Conservation (phyloP, 2,888 invertebrate species). For the Temnothorax rugatulus region DNA sequence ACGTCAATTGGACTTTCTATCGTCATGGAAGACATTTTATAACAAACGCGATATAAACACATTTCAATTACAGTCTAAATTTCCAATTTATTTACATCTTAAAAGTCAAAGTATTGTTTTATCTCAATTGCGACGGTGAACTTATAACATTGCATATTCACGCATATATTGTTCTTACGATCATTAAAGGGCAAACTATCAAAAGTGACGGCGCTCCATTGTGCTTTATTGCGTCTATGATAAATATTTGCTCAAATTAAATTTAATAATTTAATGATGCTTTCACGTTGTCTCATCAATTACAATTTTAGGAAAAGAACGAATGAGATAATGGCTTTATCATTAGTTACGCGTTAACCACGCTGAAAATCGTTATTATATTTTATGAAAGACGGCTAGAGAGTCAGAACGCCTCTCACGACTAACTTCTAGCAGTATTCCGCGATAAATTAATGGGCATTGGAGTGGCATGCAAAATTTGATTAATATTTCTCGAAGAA, state of each 20-base stretch:
- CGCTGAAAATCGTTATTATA: conserved; percentile 41
- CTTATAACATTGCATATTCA: background rate
- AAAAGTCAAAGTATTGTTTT: background rate
- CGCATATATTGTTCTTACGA: conserved; percentile 5
- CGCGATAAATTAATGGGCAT: conserved; percentile 21
- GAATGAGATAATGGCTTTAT: conserved; percentile 29
- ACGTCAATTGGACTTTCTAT: background rate
- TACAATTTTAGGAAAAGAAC: conserved; percentile 23
- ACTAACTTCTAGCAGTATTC: conserved; percentile 21
- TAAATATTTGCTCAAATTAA: conserved; percentile 27
- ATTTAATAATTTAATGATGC: conserved; percentile 38
- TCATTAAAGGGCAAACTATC: background rate
- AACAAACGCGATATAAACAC: background rate
- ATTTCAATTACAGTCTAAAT: background rate
- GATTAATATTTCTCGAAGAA: conserved; percentile 32
- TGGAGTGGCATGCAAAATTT: conserved; percentile 7
- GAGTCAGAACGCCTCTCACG: background rate
- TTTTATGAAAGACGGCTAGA: conserved; percentile 22
- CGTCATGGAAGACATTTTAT: background rate
- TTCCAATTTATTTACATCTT: background rate
- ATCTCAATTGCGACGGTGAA: background rate
- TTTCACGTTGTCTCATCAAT: conserved; percentile 22
- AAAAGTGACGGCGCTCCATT: background rate
- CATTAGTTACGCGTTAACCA: conserved; percentile 39
- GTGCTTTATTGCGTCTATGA: background rate